These are phyloP conservation scores for Nemurella pictetii DNA, from an alignment of 2,888 invertebrate species.

Conservation along the genomic window DNA sequence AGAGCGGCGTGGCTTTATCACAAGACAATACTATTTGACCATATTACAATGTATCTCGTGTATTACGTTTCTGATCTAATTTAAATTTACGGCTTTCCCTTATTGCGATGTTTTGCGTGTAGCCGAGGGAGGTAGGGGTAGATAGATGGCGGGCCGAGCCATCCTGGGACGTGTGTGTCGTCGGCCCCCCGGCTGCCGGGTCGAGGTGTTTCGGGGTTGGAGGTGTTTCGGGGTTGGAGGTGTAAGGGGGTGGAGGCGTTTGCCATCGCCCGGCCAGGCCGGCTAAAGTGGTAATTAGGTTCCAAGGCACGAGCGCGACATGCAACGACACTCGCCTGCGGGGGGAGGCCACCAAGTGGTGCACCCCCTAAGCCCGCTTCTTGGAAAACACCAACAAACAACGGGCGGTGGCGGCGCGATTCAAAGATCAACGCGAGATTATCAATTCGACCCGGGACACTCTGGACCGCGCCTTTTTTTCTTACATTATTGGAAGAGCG, in stretches of 20 bases:
- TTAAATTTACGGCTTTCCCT: background rate
- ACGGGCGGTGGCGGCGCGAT: background rate
- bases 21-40: background rate
- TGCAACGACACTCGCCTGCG: background rate
- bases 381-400: background rate
- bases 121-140: background rate
- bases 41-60: background rate
- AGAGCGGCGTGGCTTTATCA: background rate
- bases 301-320: constrained; percentile 1
- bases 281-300: constrained; percentile 6
- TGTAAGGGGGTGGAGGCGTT: background rate
- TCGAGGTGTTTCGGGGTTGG: background rate
- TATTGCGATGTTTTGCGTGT: constrained; percentile 2
- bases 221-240: background rate
- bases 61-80: background rate
- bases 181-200: background rate
- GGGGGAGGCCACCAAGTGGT: background rate
- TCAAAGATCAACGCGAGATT: background rate
- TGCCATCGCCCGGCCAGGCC: background rate
- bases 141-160: background rate
- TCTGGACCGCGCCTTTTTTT: background rate
- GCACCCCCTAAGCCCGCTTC: background rate
- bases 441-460: background rate
- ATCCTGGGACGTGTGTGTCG: background rate
- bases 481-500: too few species aligned